Base-by-base conservation (phyloP, 2,888 invertebrate species). In the Galeruca laticollis region DNA sequence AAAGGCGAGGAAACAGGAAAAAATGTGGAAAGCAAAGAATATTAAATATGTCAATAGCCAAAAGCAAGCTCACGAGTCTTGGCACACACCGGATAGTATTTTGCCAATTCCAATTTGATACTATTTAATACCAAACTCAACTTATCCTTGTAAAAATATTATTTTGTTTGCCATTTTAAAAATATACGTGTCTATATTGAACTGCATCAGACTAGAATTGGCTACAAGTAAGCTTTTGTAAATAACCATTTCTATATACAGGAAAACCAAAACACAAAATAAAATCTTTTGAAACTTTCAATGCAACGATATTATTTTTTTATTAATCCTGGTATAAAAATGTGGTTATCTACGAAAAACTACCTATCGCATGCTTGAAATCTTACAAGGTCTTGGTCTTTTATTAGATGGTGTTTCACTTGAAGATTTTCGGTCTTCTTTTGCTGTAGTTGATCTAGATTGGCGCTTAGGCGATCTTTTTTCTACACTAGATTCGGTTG, bases 381-480 rank as follows among this genome's bases (percentile, higher is more conserved):
- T 91, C 89, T 93, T 92, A 88, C 90, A 90, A 84, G 93, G 93
- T 82, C 92, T 88, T 77, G 91, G 88, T 85, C 91, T 90, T 88
- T 84, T 88, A 85, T 82, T 85, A 74, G 84, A 82, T 84, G 88
- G 88, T 82, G 89, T 88, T 87, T 87, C 89, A 67, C 86, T 89
- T 70, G 86, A 87, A 79, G 89, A 89, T 86, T 90, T 90, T 87
- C 89, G 88, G 86, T 90, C 89, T 86, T 89, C 89, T 87, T 90
- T 86, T 0, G 89, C 88, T 79, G 90, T 88, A 47, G 90, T 89
- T 18, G 91, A 90, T 81, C 90, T 89, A 59, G 92, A 90, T 80
- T 93, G 92, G 76, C 94, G 91, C 81, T 94, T 93, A 31, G 94
- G 94, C 61, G 94, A 94, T 76, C 89, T 88, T 86, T 91, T 92